Evolutionary conservation across 2,113 vertebrate species (phyloP).

Genomic region (Corythornis cristatus): DNA sequence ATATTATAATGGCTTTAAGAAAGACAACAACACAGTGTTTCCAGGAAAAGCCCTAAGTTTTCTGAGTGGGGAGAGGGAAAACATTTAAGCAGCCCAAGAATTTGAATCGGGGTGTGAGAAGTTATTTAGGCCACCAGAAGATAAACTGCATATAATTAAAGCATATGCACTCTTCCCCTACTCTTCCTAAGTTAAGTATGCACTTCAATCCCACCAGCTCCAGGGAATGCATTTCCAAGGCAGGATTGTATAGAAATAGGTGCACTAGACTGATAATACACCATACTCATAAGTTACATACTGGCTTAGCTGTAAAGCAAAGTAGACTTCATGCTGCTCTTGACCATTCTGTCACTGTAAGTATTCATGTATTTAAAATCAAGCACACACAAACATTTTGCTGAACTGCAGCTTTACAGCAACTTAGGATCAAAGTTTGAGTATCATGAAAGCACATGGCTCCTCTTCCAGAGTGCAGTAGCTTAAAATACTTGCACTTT

Average conservation of each 20-base stretch:
- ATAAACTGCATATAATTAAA: conserved; percentile 45
- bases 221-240: conserved; percentile 10
- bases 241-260: conserved; percentile 33
- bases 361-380: conserved; percentile 66
- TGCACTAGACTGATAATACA: conserved; percentile 43
- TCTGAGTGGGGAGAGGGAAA: not conserved
- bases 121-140: conserved; percentile 50
- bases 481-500: conserved; percentile 47
- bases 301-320: conserved; percentile 54
- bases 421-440: conserved; percentile 58
- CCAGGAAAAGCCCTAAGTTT: not conserved
- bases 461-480: conserved; percentile 30
- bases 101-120: conserved; percentile 20
- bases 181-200: conserved; percentile 35
- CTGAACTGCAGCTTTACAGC: conserved; percentile 58
- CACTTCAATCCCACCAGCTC: conserved; percentile 27
- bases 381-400: conserved; percentile 44
- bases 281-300: conserved; percentile 42
- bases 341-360: conserved; percentile 56
- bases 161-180: not conserved
- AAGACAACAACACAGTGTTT: not conserved
- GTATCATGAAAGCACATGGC: conserved; percentile 17
- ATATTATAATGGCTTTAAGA: not conserved
- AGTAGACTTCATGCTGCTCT: conserved; percentile 62
- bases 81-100: conserved; percentile 8